These are phyloP conservation scores for Drosophila prostipennis DNA, from an alignment of 2,888 invertebrate genomes.

Conservation along the genomic window DNA sequence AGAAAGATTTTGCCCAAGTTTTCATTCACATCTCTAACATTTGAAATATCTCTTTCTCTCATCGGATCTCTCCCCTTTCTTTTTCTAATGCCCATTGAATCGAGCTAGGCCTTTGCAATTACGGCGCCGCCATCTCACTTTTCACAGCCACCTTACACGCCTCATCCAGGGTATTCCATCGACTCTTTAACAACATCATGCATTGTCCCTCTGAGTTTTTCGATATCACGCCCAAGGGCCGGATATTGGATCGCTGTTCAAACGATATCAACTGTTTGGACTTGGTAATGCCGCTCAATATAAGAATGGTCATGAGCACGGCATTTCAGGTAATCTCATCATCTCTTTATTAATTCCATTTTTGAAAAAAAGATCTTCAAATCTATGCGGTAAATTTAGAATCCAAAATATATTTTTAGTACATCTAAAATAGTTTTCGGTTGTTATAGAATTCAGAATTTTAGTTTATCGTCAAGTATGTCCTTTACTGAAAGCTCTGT, in stretches of 20 bases:
- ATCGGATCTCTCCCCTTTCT: constrained; percentile 25
- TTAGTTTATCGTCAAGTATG: neutral
- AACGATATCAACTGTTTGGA: constrained; percentile 87
- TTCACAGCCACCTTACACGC: constrained; percentile 80
- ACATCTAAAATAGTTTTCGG: no score
- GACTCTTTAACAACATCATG: constrained; percentile 85
- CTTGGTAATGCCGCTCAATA: constrained; percentile 85
- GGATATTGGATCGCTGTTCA: constrained; percentile 87
- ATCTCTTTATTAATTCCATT: neutral
- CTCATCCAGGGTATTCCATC: constrained; percentile 76
- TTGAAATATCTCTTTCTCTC: constrained; percentile 15
- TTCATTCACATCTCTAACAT: constrained; percentile 24
- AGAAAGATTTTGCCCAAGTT: constrained; percentile 11
- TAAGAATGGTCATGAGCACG: constrained; percentile 81
- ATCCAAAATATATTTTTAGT: no score
- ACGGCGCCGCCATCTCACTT: constrained; percentile 81
- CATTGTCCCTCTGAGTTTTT: constrained; percentile 87
- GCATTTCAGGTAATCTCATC: constrained; percentile 81
- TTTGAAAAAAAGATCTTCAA: no score
- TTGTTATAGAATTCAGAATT: neutral
- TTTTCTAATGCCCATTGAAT: constrained; percentile 11
- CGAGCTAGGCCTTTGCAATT: constrained; percentile 78
- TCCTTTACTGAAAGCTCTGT: neutral
- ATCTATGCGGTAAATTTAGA: no score
- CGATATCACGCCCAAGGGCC: constrained; percentile 88